These are phyloP conservation scores for Ochotona princeps DNA, from an alignment of 2,113 vertebrate genomes.

Conservation along the genomic window DNA sequence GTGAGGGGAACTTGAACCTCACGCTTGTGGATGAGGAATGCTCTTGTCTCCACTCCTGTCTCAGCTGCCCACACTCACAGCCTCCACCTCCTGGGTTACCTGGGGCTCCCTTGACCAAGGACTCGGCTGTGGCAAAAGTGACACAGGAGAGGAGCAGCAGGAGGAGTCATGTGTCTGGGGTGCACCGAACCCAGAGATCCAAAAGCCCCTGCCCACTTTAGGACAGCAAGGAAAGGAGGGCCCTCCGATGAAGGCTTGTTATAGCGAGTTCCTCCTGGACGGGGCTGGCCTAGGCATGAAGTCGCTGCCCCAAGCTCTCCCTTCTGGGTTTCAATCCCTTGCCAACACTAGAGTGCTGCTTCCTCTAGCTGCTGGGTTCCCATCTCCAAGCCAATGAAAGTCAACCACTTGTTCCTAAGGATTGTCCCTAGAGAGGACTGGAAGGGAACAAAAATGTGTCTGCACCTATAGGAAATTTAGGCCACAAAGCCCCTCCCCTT, in stretches of 20 bases:
- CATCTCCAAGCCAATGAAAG: rapidly evolving
- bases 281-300: rapidly evolving
- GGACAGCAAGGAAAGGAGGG: not conserved
- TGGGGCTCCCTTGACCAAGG: not conserved
- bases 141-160: not conserved
- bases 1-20: not conserved
- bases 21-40: not conserved
- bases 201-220: not conserved
- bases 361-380: not conserved
- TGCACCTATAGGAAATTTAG: rapidly evolving
- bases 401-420: not conserved
- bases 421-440: rapidly evolving
- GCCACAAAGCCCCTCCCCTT: not conserved
- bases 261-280: not conserved
- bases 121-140: not conserved
- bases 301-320: too few relatives aligned
- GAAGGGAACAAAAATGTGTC: rapidly evolving
- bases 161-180: not conserved
- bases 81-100: not conserved
- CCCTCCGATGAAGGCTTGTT: not conserved
- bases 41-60: not conserved
- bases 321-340: not conserved
- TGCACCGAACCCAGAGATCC: not conserved
- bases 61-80: not conserved
- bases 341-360: not conserved